Conservation (phyloP, 2,797 vertebrate genomes). For the Borostomias antarcticus region DNA sequence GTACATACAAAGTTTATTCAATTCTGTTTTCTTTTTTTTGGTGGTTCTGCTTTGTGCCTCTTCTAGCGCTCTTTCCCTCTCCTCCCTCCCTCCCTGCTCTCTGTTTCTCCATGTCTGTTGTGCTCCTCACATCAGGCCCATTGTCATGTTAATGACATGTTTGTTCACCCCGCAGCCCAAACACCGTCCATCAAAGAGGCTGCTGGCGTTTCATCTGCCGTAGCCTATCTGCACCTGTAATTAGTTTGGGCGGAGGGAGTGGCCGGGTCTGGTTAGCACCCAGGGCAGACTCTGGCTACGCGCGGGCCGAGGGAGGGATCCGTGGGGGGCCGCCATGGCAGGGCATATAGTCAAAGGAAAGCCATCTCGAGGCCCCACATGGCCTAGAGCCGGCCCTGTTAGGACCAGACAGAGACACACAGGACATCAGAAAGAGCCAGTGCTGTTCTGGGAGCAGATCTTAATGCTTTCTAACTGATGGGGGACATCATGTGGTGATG, state of each 20-base stretch:
- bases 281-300: slow-evolving; percentile 34
- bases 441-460: slow-evolving; percentile 65
- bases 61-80: neutral
- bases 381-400: too few species aligned
- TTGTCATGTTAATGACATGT: slow-evolving; percentile 70
- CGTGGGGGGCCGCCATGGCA: too few species aligned
- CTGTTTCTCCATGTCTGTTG: slow-evolving; percentile 59
- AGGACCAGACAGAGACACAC: slow-evolving; percentile 27
- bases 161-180: slow-evolving; percentile 63
- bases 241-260: slow-evolving; percentile 44
- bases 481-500: neutral
- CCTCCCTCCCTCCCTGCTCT: neutral
- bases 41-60: too few species aligned
- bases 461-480: slow-evolving; percentile 74
- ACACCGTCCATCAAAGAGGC: slow-evolving; percentile 68
- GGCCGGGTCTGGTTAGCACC: slow-evolving; percentile 69
- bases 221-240: slow-evolving; percentile 67
- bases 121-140: slow-evolving; percentile 58
- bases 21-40: too few species aligned
- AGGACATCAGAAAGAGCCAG: slow-evolving; percentile 62
- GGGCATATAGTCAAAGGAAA: neutral
- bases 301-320: too few species aligned
- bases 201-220: slow-evolving; percentile 62
- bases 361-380: neutral
- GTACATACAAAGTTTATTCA: too few species aligned